phyloP scores from a whole-genome alignment of 2,797 vertebrate genomes.

The Liparis tanakae region DNA sequence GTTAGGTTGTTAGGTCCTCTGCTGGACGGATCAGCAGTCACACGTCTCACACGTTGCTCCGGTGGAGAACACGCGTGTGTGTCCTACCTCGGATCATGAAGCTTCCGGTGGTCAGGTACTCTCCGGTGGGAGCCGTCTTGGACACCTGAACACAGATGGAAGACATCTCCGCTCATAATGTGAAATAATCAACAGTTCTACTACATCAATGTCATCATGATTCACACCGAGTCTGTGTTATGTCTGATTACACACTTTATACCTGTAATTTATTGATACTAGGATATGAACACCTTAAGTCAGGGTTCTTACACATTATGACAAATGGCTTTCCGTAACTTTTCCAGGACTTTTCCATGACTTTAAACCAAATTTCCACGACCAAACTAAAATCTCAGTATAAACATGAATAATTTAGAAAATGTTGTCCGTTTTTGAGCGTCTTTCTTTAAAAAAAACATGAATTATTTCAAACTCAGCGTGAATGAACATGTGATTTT shows the following conservation, averaged over 20 bases:
- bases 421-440: no score
- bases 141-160: constrained; percentile 87
- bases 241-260: neutral
- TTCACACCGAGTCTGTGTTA: neutral
- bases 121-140: constrained; percentile 97
- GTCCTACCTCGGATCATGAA: constrained; percentile 98
- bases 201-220: neutral
- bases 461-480: no score
- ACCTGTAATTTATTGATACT: no score
- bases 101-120: constrained; percentile 97
- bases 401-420: no score
- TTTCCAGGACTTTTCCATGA: no score
- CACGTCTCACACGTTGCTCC: neutral
- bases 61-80: neutral
- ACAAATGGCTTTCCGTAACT: no score
- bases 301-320: no score
- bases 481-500: no score
- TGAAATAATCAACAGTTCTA: neutral
- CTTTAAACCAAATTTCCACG: no score
- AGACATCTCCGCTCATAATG: neutral
- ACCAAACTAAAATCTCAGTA: no score
- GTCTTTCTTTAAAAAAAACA: no score
- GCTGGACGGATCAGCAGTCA: neutral
- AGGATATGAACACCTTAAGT: no score
- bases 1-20: neutral